Base-by-base conservation (phyloP, 2,888 invertebrate species). In the Agrotis clavis region DNA sequence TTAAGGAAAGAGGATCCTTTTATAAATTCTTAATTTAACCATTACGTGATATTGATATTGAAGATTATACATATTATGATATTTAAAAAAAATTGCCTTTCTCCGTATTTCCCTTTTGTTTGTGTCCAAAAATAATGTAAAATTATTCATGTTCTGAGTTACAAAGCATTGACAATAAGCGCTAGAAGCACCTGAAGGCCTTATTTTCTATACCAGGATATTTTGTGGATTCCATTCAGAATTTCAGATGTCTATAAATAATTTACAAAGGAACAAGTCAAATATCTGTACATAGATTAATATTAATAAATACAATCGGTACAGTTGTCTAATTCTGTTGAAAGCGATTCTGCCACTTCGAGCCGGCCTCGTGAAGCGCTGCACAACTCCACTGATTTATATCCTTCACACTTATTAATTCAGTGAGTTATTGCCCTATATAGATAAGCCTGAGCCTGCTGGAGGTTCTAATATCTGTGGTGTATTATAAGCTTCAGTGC, bases 381-480 rank as follows among this genome's bases (percentile, higher is more conserved):
- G 76, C 83, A 83, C 81, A 79, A 69, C 82, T 73, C 62, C 47
- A 14, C 63, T 84, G 86, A 88, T 87, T 88, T 88, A 88, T 88
- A 77, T 56, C 82, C 61, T 68, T 74, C 74, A 66, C 64, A 61
- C 56, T 67, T 85, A 86, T 86, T 86, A 86, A 84, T 85, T 80
- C 82, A 71, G 80, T 82, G 86, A 87, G 81, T 61, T 79, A 79
- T 82, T 50, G 72, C 80, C 61, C 65, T 67, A 77, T 77, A 70
- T 67, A 79, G 77, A 81, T 76, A 78, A 79, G 72, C 25, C 75
- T 18, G 41, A 41, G 41, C 41, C 69, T 35, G 18, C 59, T 67
- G 25, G 59, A 65, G 64, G 21, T 74, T 25, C 78, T 67, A 77
- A 77, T 81, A 65, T 81, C 53, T 50, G 14, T 30, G 50, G 63